A percentile compares a stretch with the other conserved stretches of the same genome.
Conservation (phyloP, 2,888 invertebrate species). For the Dryomyza anilis region DNA sequence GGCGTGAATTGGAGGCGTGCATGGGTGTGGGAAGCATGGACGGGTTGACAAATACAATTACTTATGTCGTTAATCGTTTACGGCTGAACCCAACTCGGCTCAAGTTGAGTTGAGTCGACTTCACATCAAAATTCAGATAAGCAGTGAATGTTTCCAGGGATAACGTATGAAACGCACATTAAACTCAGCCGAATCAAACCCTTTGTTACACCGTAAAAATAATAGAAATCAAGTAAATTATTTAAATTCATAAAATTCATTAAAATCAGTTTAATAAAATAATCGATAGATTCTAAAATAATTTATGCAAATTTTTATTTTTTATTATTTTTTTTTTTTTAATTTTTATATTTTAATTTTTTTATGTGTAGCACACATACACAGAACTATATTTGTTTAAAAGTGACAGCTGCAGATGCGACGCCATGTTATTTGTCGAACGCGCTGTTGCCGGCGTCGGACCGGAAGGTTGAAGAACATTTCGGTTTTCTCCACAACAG, state of each 20-base stretch:
- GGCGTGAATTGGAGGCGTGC: background rate
- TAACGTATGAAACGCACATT: background rate
- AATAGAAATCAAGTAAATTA: too few relatives aligned
- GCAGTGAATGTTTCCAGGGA: background rate
- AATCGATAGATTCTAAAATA: too few relatives aligned
- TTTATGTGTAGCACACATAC: too few relatives aligned
- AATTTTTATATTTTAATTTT: too few relatives aligned
- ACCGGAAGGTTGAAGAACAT: constrained; percentile 16
- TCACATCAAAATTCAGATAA: too few relatives aligned
- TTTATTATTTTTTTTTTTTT: too few relatives aligned
- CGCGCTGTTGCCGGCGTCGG: constrained; percentile 18
- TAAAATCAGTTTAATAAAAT: too few relatives aligned
- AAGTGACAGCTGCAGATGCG: constrained; percentile 22
- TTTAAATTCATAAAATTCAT: too few relatives aligned
- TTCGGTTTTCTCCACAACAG: too few relatives aligned
- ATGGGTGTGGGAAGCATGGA: background rate
- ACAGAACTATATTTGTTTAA: background rate
- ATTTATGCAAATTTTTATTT: too few relatives aligned
- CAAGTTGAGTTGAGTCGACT: constrained; percentile 12
- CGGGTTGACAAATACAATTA: background rate
- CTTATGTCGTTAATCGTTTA: constrained; percentile 21
- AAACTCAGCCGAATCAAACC: background rate
- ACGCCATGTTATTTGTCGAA: background rate
- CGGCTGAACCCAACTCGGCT: constrained; percentile 21
- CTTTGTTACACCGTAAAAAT: too few relatives aligned